A percentile compares a stretch with the other conserved stretches of the same genome.
phyloP scores from a whole-genome alignment of 2,113 vertebrate genomes.

The Aleadryas rufinucha region DNA sequence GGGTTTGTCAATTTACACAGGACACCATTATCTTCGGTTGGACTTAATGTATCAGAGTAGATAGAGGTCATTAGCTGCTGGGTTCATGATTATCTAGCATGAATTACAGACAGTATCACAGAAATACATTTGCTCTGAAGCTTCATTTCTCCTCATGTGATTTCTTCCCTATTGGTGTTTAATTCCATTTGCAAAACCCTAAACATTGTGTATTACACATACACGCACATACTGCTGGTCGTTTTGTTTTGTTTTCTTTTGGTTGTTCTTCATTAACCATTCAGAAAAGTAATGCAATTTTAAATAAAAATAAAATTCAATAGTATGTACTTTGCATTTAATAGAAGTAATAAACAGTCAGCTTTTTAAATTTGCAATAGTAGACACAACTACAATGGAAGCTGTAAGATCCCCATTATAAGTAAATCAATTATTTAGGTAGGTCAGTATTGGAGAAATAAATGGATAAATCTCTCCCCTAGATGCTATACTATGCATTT shows the following conservation, averaged over 20 bases:
- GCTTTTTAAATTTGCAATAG: constrained; percentile 18
- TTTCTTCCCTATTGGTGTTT: constrained; percentile 60
- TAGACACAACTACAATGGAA: constrained; percentile 36
- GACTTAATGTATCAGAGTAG: constrained; percentile 82
- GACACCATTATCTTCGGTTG: constrained; percentile 88
- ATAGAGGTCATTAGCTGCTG: constrained; percentile 86
- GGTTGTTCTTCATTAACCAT: background rate
- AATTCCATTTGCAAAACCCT: constrained; percentile 66
- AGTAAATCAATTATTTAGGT: background rate
- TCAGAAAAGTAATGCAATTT: constrained; percentile 26
- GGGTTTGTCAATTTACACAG: constrained; percentile 98
- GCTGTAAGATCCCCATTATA: background rate
- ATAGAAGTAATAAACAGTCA: background rate
- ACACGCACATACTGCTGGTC: background rate
- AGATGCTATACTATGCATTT: background rate
- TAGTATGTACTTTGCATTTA: background rate
- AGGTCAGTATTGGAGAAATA: constrained; percentile 1
- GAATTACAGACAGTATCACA: constrained; percentile 75
- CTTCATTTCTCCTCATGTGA: constrained; percentile 58
- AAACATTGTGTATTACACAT: background rate
- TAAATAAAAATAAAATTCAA: constrained; percentile 47
- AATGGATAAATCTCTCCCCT: background rate
- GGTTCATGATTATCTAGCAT: constrained; percentile 75
- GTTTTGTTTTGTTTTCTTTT: background rate
- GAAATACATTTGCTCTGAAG: constrained; percentile 71